Evolutionary conservation across 1,140 invertebrate species (phyloP), one percentile per base, ranked within the genome.

Genomic region (Pararge aegeria): DNA sequence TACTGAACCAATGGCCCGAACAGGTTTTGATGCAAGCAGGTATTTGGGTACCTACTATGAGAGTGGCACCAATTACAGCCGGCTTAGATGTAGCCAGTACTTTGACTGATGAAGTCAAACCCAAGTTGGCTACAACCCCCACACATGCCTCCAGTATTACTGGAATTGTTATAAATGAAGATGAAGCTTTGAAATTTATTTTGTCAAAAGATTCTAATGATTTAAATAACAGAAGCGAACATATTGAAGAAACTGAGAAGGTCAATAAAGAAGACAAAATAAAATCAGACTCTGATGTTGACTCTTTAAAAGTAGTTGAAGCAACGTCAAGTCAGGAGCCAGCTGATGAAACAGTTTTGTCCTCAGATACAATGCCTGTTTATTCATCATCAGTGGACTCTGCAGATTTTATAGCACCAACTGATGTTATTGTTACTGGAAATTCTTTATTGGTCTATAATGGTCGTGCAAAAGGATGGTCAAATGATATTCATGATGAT

Each of bases 1-100:
- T 97, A 5, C 86, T 99, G 0, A 99, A 99, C 87, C 93, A 93
- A 34, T 99, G 97, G 97, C 94, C 94, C 0, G 94, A 93, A 62
- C 93, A 94, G n/a, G 95, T 97, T 1, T 81, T 99, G 4, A 90
- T 95, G 67, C 89, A 98, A 56, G 94, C 97, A 15, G 97, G 97
- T 12, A 90, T 98, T 24, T 97, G 95, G 94, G 93, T 94, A 10
- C 95, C 95, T 6, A 94, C 94, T 6, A 92, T 95, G 83, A 94
- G 93, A 83, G 92, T 92, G 18, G 94, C 92, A 74, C 95, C 93
- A 38, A 92, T 94, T 60, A 76, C 82, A 75, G 92, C 89, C 54
- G 94, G 93, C 0, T 84, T 94, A 5, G 95, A 96, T 89, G 92
- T 96, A 7, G 95, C 93, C 7, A 94, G 93, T 59, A 94, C 93